Base-by-base conservation (phyloP, 2,113 vertebrate genomes). In the Seriola aureovittata region DNA sequence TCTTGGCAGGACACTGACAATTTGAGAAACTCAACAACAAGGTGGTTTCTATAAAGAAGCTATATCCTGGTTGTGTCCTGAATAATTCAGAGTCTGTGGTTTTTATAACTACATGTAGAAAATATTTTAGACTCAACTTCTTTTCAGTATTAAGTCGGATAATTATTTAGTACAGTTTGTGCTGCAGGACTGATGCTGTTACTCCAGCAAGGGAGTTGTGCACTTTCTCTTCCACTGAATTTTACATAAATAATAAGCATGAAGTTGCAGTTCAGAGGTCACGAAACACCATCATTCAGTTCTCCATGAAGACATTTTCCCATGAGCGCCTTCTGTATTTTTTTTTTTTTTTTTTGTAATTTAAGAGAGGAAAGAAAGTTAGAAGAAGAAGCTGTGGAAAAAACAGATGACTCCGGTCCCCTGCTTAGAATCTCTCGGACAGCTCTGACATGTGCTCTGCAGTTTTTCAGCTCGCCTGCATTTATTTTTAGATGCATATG, bases 281-380 rank as follows among this genome's bases (percentile, higher is more conserved):
- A 74, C 34, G 57, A 79, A 78, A 76, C 48, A 44, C 80, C 32
- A 88, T 82, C 48, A 82, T 70, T 89, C 71, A 89, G 4, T 77
- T 70, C 58, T 67, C 71, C 58, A 54, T 71, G 40, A 73, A 69
- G 90, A 92, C 85, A 78, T 84, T 89, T 91, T 92, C 90, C 89
- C 86, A 92, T 88, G 81, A 85, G 70, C n/a, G 84, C 66, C 10
- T 11, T 75, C 52, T 80, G 57, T 34, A 42, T 23, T 69, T 52
- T 63, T 82, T 81, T 23, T 23, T 23, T 23, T 23, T 74, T 81
- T 74, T 69, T 59, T 65, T 38, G 21, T 55, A 55, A 82, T 87
- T 85, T 81, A 80, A 62, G 75, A 85, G 69, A 64, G 63, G 48
- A 76, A 76, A 81, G 59, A 87, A 78, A 58, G 40, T 59, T 25